phyloP scores from a whole-genome alignment of 2,113 vertebrate genomes.

The Rallus limicola region DNA sequence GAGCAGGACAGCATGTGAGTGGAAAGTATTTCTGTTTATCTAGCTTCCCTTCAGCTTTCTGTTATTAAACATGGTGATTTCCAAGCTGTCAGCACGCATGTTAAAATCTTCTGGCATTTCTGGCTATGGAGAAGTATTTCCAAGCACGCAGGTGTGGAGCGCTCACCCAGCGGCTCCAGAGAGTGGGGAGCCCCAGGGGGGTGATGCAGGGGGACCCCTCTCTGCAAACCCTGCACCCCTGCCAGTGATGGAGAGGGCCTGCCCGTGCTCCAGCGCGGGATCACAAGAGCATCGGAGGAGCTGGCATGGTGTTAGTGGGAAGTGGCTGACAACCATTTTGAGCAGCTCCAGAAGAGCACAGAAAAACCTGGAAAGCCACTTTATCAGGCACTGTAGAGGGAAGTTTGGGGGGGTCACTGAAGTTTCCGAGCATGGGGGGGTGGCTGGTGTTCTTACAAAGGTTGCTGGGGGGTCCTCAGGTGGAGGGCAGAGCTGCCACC shows the following conservation, averaged over 20 bases:
- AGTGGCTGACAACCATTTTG: not conserved
- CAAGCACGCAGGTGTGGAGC: not conserved
- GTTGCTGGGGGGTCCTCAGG: too few relatives aligned
- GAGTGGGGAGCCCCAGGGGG: not conserved
- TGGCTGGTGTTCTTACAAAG: too few relatives aligned
- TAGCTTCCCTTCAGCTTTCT: not conserved
- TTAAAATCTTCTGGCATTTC: constrained; percentile 22
- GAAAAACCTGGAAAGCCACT: rapidly evolving
- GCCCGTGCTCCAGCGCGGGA: rapidly evolving
- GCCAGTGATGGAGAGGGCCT: rapidly evolving
- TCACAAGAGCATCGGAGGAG: rapidly evolving
- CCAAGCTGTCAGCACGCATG: constrained; percentile 30
- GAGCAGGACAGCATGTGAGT: not conserved
- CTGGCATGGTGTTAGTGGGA: rapidly evolving
- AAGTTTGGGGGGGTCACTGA: rapidly evolving
- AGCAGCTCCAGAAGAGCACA: not conserved
- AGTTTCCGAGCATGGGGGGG: not conserved
- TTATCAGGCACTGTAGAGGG: rapidly evolving
- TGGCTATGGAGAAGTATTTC: not conserved
- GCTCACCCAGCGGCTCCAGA: not conserved
- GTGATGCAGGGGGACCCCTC: not conserved
- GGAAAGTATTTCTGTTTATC: not conserved
- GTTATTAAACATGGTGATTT: constrained; percentile 1
- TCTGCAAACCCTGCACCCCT: too few relatives aligned
- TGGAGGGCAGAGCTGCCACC: not conserved